Evolutionary conservation across 1,140 invertebrate species (phyloP).

Genomic region (Ephestia elutella): DNA sequence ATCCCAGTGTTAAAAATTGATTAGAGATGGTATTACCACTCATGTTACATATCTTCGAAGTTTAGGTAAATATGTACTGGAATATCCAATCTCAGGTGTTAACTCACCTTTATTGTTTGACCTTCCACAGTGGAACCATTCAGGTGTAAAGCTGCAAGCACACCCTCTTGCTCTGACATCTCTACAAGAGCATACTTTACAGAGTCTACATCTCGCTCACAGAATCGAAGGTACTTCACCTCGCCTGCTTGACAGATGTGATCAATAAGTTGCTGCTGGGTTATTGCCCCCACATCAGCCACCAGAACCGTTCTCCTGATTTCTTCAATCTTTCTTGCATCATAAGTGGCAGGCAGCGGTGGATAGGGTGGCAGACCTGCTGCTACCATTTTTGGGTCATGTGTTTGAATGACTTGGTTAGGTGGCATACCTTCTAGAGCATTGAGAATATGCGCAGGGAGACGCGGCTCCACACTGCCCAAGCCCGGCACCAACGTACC

Average conservation of each 20-base stretch:
- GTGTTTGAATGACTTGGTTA: conserved; percentile 90
- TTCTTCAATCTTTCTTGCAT: conserved; percentile 95
- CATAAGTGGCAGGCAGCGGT: conserved; percentile 90
- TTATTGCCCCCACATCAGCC: conserved; percentile 52
- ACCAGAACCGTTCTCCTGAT: conserved; percentile 79
- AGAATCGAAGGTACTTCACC: conserved; percentile 96
- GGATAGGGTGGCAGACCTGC: conserved; percentile 94
- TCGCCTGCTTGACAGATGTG: conserved; percentile 92
- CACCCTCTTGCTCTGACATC: conserved; percentile 92
- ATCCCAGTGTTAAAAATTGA: no score
- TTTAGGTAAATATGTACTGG: no score
- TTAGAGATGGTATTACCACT: no score
- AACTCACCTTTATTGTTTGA: conserved; percentile 63
- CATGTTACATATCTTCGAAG: no score
- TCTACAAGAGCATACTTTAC: conserved; percentile 92
- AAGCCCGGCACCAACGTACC: conserved; percentile 88
- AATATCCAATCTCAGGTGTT: no score
- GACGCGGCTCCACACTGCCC: conserved; percentile 85
- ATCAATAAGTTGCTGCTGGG: conserved; percentile 86
- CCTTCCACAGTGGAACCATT: conserved; percentile 86
- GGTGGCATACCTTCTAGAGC: conserved; percentile 88
- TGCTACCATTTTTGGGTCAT: conserved; percentile 90
- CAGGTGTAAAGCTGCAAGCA: conserved; percentile 90
- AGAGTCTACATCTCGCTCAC: conserved; percentile 85
- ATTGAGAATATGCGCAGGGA: conserved; percentile 92